Percentiles rank a stretch among this genome's conserved stretches.
Conservation (phyloP, 92 coral and sea anemone species). For the Parazoanthus swiftii region DNA sequence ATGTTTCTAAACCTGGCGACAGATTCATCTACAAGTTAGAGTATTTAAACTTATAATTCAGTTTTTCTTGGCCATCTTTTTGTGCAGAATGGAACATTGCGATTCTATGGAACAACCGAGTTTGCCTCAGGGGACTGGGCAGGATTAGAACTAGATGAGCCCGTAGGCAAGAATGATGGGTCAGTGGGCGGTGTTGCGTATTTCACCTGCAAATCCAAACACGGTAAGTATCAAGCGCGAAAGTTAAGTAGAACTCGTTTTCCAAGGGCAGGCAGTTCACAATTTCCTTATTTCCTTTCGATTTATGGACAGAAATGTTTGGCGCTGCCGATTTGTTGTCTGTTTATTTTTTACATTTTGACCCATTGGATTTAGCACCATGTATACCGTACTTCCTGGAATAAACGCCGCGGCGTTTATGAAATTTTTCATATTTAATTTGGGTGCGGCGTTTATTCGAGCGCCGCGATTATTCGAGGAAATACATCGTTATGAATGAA, state of each 20-base stretch:
- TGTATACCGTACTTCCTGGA: no score
- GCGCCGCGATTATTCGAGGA: no score
- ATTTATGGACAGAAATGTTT: background rate
- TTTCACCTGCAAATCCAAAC: slow-evolving; percentile 84
- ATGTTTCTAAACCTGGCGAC: background rate
- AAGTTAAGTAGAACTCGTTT: background rate
- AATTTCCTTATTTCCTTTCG: background rate
- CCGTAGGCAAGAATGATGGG: slow-evolving; percentile 95
- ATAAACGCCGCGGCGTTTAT: no score
- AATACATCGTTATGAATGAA: no score
- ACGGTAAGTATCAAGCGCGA: slow-evolving; percentile 42
- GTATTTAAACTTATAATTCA: background rate
- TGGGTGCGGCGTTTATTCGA: no score
- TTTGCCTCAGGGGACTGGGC: slow-evolving; percentile 99
- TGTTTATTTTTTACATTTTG: no score
- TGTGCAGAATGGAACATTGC: slow-evolving; percentile 74
- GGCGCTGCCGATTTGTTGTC: background rate
- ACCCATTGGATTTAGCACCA: no score
- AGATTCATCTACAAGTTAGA: background rate
- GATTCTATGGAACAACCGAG: slow-evolving; percentile 94
- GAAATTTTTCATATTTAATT: no score
- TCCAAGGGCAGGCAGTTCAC: no score
- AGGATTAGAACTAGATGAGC: slow-evolving; percentile 86
- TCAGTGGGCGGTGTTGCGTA: slow-evolving; percentile 91
- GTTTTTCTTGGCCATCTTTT: background rate